Percentiles rank a stretch among this genome's conserved stretches.
phyloP scores from a whole-genome alignment of 2,797 vertebrate species.

The Hydrophis major region DNA sequence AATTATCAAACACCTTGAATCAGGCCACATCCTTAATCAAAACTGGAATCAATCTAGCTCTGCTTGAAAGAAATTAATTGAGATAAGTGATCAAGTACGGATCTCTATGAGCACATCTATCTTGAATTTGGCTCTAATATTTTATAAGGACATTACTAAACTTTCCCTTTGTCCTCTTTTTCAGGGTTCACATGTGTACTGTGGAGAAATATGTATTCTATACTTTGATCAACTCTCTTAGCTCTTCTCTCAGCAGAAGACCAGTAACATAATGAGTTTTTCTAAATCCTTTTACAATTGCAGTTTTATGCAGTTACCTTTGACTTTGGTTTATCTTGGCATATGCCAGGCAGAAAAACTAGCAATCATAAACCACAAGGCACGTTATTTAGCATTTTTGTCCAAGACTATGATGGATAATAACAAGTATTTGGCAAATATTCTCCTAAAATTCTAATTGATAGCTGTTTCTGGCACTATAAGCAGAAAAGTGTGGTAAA shows the following conservation, averaged over 20 bases:
- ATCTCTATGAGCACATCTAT: not conserved
- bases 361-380: slow-evolving; percentile 66
- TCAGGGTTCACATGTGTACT: slow-evolving; percentile 69
- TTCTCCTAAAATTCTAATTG: slow-evolving; percentile 55
- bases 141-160: not conserved
- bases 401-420: slow-evolving; percentile 68
- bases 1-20: not conserved
- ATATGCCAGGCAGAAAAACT: slow-evolving; percentile 65
- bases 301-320: slow-evolving; percentile 74
- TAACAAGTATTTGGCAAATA: slow-evolving; percentile 60
- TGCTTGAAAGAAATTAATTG: not conserved
- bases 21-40: not conserved
- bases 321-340: slow-evolving; percentile 68
- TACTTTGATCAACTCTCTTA: slow-evolving; percentile 69
- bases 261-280: slow-evolving; percentile 74
- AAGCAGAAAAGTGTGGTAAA: slow-evolving; percentile 48
- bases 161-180: slow-evolving; percentile 42
- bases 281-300: slow-evolving; percentile 78
- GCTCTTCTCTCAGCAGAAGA: slow-evolving; percentile 70
- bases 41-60: not conserved
- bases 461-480: slow-evolving; percentile 53
- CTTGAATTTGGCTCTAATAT: not conserved
- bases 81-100: not conserved
- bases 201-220: slow-evolving; percentile 63
- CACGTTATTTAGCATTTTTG: slow-evolving; percentile 74